Evolutionary conservation across 2,797 vertebrate genomes (phyloP), one percentile per base, ranked within the genome.

Genomic region (Adelosebastes latens): DNA sequence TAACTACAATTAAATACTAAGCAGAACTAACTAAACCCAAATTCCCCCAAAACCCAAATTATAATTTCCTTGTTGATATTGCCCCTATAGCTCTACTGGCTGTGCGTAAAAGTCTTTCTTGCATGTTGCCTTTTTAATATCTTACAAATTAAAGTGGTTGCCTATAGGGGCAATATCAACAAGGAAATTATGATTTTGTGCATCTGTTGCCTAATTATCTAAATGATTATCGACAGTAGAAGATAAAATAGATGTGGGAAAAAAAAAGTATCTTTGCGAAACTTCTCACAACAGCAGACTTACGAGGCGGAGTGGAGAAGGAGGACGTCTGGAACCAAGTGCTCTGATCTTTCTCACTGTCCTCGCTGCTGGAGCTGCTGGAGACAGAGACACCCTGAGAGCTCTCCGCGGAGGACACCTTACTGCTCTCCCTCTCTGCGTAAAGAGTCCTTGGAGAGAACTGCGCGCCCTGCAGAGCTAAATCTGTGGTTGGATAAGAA

Each of bases 231-330:
- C 9, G 10, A 49, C 20, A 59, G 25, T 20, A 20, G n/a, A 69
- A 5, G 9, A 27, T 11, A 10, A 39, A 39, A 46, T 67, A 5
- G 11, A 61, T 18, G 9, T 46, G 6, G 9, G n/a, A 13, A 5
- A 0, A 18, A 27, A 18, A 46, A 49, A 42, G 11, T 60, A n/a
- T 60, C 24, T 25, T 76, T 49, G 25, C 8, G 29, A 52, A 80
- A 53, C n/a, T 67, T 67, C 53, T 61, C 20, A 3, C 32, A 65
- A 22, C 9, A 22, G 70, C 58, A 24, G 80, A 96, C 97, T 97
- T 97, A 97, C 97, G 94, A 75, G 96, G 93, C 64, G 96, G 92
- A 60, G 95, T 90, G 8, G 95, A 89, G 75, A 94, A 96, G 65
- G 94, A 91, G 70, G 95, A 89, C 42, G 92, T 86, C 87, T 95